phyloP scores from a whole-genome alignment of 1,140 invertebrate species.

The Rhopalosiphum padi region DNA sequence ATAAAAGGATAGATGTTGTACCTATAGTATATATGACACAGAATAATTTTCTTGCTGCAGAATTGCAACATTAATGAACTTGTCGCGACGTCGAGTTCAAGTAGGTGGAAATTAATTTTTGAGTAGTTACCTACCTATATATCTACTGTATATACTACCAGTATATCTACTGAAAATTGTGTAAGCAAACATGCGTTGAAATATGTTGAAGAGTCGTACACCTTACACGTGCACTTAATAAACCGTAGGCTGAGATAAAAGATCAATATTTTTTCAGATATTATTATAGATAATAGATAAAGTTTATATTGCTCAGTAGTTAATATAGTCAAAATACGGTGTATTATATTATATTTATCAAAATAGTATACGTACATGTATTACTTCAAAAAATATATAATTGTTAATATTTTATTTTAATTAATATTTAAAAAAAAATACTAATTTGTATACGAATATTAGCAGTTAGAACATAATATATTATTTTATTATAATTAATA shows the following conservation, averaged over 20 bases:
- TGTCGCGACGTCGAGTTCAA: background rate
- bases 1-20: background rate
- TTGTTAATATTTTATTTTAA: no score
- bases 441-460: background rate
- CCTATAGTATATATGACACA: background rate
- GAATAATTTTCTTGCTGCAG: background rate
- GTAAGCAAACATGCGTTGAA: background rate
- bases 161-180: background rate
- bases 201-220: background rate
- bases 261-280: background rate
- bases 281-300: background rate
- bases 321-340: background rate
- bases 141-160: no score
- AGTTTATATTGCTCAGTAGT: background rate
- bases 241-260: background rate
- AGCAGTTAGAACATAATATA: background rate
- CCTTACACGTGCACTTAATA: background rate
- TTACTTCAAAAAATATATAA: background rate
- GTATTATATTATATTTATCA: background rate
- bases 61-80: background rate
- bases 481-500: background rate
- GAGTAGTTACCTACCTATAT: background rate
- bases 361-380: background rate
- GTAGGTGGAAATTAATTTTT: conserved; percentile 16
- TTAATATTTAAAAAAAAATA: no score